These are phyloP conservation scores for Spinibarbus caldwelli DNA, from an alignment of 2,797 vertebrate species.

Conservation along the genomic window DNA sequence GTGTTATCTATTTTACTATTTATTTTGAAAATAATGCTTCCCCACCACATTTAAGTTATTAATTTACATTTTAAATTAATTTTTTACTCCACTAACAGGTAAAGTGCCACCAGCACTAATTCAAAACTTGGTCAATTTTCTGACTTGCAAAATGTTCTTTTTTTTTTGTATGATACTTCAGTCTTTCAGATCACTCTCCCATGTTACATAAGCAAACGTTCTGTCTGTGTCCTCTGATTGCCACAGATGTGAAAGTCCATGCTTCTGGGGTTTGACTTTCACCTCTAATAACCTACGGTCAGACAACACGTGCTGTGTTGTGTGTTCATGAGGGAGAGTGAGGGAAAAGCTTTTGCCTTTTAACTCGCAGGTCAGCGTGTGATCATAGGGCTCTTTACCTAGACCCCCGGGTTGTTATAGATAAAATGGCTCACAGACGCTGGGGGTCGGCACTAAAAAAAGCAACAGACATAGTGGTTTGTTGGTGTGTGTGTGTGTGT, in stretches of 20 bases:
- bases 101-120: too few species aligned
- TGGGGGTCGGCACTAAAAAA: conserved; percentile 4
- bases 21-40: background rate
- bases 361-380: conserved; percentile 18
- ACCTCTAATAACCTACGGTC: conserved; percentile 63
- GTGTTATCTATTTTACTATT: background rate
- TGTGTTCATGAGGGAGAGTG: background rate
- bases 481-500: conserved; percentile 2
- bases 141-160: too few species aligned
- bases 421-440: background rate
- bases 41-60: too few species aligned
- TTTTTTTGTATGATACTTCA: background rate
- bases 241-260: background rate
- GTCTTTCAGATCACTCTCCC: background rate
- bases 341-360: background rate
- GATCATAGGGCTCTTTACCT: conserved; percentile 18
- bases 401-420: background rate
- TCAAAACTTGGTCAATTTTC: too few species aligned
- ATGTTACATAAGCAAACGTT: conserved; percentile 21
- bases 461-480: background rate
- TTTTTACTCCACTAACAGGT: too few species aligned
- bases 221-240: background rate
- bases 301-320: conserved; percentile 53
- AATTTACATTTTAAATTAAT: too few species aligned
- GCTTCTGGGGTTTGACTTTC: conserved; percentile 52